Base-by-base conservation (phyloP, 2,797 vertebrate genomes). In the Gadopsis bispinosus region DNA sequence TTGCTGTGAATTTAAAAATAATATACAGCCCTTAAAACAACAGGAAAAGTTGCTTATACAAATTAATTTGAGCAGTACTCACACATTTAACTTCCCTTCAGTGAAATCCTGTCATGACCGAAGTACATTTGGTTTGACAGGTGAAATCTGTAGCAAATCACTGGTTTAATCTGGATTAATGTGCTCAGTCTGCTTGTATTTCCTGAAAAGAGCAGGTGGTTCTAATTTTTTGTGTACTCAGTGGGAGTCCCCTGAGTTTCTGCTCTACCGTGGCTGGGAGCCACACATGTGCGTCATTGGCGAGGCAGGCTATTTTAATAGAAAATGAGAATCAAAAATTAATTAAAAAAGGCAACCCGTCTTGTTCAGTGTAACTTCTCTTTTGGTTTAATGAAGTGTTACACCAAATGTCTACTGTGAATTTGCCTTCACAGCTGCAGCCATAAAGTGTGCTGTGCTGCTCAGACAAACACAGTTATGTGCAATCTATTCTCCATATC, bases 191-290 rank as follows among this genome's bases (percentile, higher is more conserved):
- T 70, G 26, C 1, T 2, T 69, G 26, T 39, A 45, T 59, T 67
- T 79, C 71, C n/a, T 65, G 31, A 39, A 73, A 68, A 73, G 47
- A 85, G 62, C 66, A 81, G 66, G 37, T 81, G 79, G 72, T 81
- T 83, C 1, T 71, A 62, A 69, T 76, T 59, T 66, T 75, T 58
- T 54, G 33, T 59, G 7, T 5, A 53, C 41, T 48, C 59, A 51
- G 43, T 69, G 76, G 79, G 75, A 82, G 73, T 81, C 81, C 78
- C 83, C 68, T n/a, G 63, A 73, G 51, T 75, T 84, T 77, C 82
- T 83, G 73, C 48, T 72, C 17, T 20, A 14, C 56, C 29, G 55
- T 16, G 26, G 65, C 63, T 64, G 16, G 35, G 41, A 70, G 74
- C 74, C 59, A 53, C 55, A 75, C 13, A 5, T 61, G 48, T 68